Evolutionary conservation across 1,140 invertebrate species (phyloP).

Genomic region (Chelonus insularis): DNA sequence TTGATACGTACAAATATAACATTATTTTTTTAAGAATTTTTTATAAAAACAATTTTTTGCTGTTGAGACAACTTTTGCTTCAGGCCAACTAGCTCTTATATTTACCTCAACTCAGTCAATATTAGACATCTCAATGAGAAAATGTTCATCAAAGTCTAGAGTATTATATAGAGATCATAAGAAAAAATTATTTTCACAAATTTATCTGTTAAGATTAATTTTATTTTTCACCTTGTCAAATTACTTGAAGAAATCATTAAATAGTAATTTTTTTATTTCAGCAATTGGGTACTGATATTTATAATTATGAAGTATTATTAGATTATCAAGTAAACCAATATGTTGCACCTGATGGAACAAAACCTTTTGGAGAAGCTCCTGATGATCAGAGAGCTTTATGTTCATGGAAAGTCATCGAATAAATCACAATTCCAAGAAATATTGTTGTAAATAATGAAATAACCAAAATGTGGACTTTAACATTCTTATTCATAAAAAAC

Average conservation of each 20-base stretch:
- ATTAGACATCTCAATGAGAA: background rate
- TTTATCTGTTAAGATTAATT: too few relatives aligned
- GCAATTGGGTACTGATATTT: constrained; percentile 80
- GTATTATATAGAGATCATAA: too few relatives aligned
- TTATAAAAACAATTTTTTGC: background rate
- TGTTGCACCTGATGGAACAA: constrained; percentile 69
- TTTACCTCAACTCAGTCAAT: background rate
- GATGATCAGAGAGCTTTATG: constrained; percentile 74
- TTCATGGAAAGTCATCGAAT: constrained; percentile 69
- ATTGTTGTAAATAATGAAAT: background rate
- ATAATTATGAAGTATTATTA: constrained; percentile 74
- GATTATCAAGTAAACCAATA: constrained; percentile 83
- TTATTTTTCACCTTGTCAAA: too few relatives aligned
- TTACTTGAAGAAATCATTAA: too few relatives aligned
- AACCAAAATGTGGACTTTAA: too few relatives aligned
- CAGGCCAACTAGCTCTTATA: background rate
- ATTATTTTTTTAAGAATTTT: background rate
- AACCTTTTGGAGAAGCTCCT: constrained; percentile 73
- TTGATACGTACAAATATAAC: too few relatives aligned
- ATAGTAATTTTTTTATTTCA: constrained; percentile 53
- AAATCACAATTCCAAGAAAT: background rate
- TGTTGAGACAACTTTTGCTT: too few relatives aligned
- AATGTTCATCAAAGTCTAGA: background rate
- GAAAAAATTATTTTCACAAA: too few relatives aligned
- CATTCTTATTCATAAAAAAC: too few relatives aligned